Conservation (phyloP, 1,140 invertebrate genomes). For the Sarcophaga peregrina region DNA sequence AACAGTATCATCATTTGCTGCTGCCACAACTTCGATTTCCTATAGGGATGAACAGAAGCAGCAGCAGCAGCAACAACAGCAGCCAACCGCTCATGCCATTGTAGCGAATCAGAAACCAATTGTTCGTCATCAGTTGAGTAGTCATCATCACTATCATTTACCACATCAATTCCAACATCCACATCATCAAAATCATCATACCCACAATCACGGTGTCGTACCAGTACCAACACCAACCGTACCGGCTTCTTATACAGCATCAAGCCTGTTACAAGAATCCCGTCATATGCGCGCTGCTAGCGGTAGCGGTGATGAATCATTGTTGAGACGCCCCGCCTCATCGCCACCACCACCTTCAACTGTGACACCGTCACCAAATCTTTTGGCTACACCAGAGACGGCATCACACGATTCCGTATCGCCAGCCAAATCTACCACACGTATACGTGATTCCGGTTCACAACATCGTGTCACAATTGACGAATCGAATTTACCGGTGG, state of each 20-base stretch:
- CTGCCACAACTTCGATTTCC: conserved; percentile 46
- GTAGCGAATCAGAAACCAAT: conserved; percentile 48
- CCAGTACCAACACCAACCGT: conserved; percentile 61
- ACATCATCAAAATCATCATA: conserved; percentile 63
- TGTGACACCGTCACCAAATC: conserved; percentile 39
- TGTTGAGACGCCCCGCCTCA: conserved; percentile 23
- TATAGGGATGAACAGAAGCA: conserved; percentile 48
- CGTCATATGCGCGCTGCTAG: conserved; percentile 39
- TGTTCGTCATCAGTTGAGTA: conserved; percentile 55
- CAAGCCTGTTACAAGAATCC: conserved; percentile 38
- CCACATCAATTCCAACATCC: conserved; percentile 65
- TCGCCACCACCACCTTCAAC: conserved; percentile 40
- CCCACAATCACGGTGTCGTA: conserved; percentile 55
- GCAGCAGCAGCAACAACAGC: conserved; percentile 2
- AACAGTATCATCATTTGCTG: conserved; percentile 33
- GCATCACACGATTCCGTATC: conserved; percentile 72
- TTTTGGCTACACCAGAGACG: conserved; percentile 36
- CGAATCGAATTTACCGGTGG: conserved; percentile 60
- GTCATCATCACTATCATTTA: conserved; percentile 63
- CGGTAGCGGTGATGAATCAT: conserved; percentile 43
- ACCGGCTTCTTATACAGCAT: conserved; percentile 48
- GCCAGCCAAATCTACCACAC: conserved; percentile 60
- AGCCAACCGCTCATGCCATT: not conserved
- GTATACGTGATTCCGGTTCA: conserved; percentile 55
- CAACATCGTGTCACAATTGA: conserved; percentile 65